phyloP scores from a whole-genome alignment of 1,140 invertebrate species.

The Bombus confusus region DNA sequence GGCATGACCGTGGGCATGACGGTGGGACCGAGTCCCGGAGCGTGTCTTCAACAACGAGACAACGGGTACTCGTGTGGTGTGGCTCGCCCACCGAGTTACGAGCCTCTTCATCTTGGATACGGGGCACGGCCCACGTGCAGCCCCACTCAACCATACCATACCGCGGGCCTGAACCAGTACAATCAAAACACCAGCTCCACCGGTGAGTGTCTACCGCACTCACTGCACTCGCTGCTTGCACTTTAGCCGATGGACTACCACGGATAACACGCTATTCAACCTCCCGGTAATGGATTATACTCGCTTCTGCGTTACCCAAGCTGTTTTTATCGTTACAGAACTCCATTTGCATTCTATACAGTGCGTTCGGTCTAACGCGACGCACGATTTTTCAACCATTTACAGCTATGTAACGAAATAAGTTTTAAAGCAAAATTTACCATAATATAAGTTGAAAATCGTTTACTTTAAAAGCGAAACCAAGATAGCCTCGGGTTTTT shows the following conservation, averaged over 20 bases:
- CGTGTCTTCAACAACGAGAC: conserved; percentile 88
- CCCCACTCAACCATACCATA: conserved; percentile 86
- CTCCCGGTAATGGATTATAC: conserved; percentile 68
- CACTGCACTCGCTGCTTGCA: conserved; percentile 83
- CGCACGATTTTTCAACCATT: too few species aligned
- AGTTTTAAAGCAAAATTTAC: too few species aligned
- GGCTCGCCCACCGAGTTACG: conserved; percentile 84
- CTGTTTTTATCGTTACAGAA: conserved; percentile 13
- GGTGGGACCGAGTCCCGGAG: conserved; percentile 83
- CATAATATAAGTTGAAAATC: too few species aligned
- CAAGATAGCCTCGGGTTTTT: too few species aligned
- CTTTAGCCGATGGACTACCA: conserved; percentile 82
- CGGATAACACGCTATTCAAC: conserved; percentile 78
- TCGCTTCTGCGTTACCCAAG: conserved; percentile 53
- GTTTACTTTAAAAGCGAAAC: too few species aligned
- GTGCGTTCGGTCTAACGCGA: too few species aligned
- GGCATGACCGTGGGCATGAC: conserved; percentile 82
- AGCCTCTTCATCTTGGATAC: conserved; percentile 86
- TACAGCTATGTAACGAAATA: too few species aligned
- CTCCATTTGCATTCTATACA: background rate
- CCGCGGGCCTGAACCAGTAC: conserved; percentile 84
- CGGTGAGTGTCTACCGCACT: conserved; percentile 84
- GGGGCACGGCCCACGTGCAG: conserved; percentile 86
- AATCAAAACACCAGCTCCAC: conserved; percentile 85
- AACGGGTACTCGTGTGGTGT: conserved; percentile 86